Evolutionary conservation across 2,113 vertebrate genomes (phyloP).

Genomic region (Poicephalus gulielmi): DNA sequence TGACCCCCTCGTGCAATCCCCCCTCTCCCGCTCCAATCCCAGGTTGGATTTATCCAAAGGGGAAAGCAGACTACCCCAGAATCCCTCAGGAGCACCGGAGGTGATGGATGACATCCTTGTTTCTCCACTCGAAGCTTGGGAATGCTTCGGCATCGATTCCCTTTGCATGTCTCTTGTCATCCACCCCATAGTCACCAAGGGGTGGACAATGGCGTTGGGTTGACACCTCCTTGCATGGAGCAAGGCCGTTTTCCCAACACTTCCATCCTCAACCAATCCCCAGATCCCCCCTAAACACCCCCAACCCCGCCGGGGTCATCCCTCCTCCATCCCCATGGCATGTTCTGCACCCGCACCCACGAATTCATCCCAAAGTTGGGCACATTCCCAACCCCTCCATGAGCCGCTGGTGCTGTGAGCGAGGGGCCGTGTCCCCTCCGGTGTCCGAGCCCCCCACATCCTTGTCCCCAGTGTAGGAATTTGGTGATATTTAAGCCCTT

Average conservation of each 20-base stretch:
- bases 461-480: neutral
- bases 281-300: neutral
- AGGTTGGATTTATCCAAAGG: neutral
- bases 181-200: neutral
- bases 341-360: neutral
- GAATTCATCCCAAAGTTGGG: neutral
- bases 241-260: neutral
- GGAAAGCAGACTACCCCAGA: neutral
- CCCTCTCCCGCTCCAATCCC: neutral
- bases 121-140: neutral
- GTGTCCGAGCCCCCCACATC: neutral
- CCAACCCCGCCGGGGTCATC: neutral
- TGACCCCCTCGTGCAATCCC: neutral
- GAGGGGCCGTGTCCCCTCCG: neutral
- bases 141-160: neutral
- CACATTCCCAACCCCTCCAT: neutral
- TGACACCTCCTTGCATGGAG: fast-evolving
- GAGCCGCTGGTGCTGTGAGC: conserved; percentile 65
- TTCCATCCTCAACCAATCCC: neutral
- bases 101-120: neutral
- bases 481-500: conserved; percentile 67
- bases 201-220: fast-evolving
- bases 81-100: conserved; percentile 66
- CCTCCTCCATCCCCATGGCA: neutral
- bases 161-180: neutral